Percentiles rank a stretch among this genome's conserved stretches.
Conservation (phyloP, 2,113 vertebrate genomes). For the Xiphophorus hellerii region DNA sequence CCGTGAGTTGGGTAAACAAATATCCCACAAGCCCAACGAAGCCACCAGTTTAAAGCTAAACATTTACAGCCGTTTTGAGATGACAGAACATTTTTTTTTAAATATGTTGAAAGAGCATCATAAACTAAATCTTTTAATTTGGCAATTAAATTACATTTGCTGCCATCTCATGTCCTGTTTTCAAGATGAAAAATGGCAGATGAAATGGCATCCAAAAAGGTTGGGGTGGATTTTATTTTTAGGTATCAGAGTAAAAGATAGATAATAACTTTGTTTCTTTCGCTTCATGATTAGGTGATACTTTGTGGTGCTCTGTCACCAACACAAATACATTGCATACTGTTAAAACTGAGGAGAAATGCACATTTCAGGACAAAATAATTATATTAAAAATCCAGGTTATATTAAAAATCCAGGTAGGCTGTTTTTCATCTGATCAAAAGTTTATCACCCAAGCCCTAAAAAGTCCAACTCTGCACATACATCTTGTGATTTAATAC, state of each 20-base stretch:
- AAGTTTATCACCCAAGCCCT: too few relatives aligned
- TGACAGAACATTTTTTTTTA: background rate
- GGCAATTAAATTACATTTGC: background rate
- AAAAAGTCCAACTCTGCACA: too few relatives aligned
- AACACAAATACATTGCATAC: too few relatives aligned
- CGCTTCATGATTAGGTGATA: background rate
- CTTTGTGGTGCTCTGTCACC: too few relatives aligned
- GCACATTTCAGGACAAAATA: too few relatives aligned
- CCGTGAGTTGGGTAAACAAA: constrained; percentile 52
- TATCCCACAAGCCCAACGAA: constrained; percentile 43
- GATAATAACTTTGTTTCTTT: background rate
- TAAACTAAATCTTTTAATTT: background rate
- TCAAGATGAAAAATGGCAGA: background rate
- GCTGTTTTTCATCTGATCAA: too few relatives aligned
- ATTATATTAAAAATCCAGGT: too few relatives aligned
- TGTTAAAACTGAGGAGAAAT: too few relatives aligned
- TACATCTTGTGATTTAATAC: too few relatives aligned
- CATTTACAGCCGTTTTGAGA: background rate
- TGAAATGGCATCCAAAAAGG: background rate
- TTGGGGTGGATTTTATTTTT: background rate
- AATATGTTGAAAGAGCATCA: background rate
- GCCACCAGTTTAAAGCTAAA: background rate
- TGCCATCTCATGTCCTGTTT: background rate
- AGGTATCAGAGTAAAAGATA: background rate
- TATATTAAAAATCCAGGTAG: too few relatives aligned